Evolutionary conservation across 2,113 vertebrate species (phyloP).

Genomic region (Hemiprocne comata): DNA sequence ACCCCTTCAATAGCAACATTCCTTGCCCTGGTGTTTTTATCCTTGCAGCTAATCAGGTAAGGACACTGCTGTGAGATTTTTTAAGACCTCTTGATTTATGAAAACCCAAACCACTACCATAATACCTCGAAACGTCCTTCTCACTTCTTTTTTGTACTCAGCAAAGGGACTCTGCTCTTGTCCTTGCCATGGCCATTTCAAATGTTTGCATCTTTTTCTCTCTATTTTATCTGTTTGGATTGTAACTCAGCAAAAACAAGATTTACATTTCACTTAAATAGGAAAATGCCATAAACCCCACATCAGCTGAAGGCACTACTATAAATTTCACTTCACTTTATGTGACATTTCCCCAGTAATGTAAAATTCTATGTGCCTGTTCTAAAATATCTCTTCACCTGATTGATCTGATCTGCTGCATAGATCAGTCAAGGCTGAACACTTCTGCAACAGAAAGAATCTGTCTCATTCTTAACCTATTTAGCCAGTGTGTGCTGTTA

Average conservation of each 20-base stretch:
- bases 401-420: neutral
- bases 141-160: neutral
- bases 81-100: neutral
- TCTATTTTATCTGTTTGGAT: neutral
- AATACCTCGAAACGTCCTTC: neutral
- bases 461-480: neutral
- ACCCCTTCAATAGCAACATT: neutral
- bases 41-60: neutral
- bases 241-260: neutral
- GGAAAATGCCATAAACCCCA: neutral
- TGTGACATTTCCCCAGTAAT: neutral
- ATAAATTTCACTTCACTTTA: neutral
- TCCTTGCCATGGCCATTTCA: neutral
- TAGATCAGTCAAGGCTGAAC: neutral
- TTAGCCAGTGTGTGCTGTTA: neutral
- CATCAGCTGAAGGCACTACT: neutral
- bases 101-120: neutral
- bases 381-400: neutral
- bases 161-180: neutral
- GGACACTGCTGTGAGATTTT: neutral
- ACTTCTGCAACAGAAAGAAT: neutral
- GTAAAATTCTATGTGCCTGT: neutral
- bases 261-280: neutral
- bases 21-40: neutral
- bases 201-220: neutral